Evolutionary conservation across 2,113 vertebrate genomes (phyloP), one percentile per base, ranked within the genome.

Genomic region (Etheostoma cragini): DNA sequence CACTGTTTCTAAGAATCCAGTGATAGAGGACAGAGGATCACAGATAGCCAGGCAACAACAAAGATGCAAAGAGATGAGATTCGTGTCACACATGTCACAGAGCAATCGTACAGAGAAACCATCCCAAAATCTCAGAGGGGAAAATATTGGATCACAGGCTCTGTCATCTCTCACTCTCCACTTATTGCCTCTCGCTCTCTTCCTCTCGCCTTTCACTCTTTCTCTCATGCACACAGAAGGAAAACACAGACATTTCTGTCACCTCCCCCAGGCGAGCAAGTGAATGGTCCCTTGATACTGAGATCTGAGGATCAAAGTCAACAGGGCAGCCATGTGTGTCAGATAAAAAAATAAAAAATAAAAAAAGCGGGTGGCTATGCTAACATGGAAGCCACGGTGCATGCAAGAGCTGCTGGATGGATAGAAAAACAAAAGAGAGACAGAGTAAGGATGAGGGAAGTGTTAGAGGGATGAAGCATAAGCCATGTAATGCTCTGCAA

Each of bases 271-370:
- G 87, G 91, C 88, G 33, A 78, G 78, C 47, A 45, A 82, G 81
- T 81, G 83, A 93, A 89, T 22, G 71, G 87, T 87, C 92, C 84
- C 87, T 88, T 91, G 91, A 92, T 92, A 82, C 83, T 50, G 22
- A 90, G 88, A 92, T 92, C 83, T 87, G 65, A 83, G 86, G 89
- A 92, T 93, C 90, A 92, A 92, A 93, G 92, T 89, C 90, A 90
- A 86, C 88, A 82, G 82, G 83, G 84, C 81, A 83, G 69, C 78
- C 87, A 74, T 89, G 88, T 89, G 87, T 84, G 83, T 78, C 78
- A 78, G 89, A 84, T 72, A 45, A 70, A 74, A 79, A 67, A 56
- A 86, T n/a, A 26, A 26, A 4, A 30, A 30, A 4, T 3, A 30
- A 30, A 30, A 30, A 61, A 56, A 5, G 1, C 38, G 19, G 72